Evolutionary conservation across 23 tunicate genomes (phyloP).

Genomic region (Diplosoma virens): DNA sequence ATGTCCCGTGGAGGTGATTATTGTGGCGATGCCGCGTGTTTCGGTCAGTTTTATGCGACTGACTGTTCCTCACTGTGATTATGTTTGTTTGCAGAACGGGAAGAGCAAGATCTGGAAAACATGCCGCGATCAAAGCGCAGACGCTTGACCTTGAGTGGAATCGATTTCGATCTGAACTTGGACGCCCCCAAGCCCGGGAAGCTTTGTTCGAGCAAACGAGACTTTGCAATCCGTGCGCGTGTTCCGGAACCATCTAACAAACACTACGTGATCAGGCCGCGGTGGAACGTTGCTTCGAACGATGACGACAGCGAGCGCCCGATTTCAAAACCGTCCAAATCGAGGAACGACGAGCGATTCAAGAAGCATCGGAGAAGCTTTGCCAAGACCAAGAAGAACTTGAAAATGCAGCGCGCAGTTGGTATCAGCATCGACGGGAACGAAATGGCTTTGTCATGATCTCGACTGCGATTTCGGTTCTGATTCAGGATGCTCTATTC

Average conservation of each 20-base stretch:
- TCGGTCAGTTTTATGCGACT: too few relatives aligned
- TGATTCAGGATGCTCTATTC: too few relatives aligned
- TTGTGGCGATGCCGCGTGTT: too few relatives aligned
- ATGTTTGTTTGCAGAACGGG: conserved; percentile 73
- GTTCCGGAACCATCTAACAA: conserved; percentile 94
- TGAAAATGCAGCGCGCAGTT: conserved; percentile 84
- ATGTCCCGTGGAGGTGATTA: conserved; percentile 97
- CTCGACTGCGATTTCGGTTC: too few relatives aligned
- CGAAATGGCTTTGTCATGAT: conserved; percentile 66
- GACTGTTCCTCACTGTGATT: too few relatives aligned
- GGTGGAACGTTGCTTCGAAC: conserved; percentile 76
- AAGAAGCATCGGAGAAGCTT: conserved; percentile 81
- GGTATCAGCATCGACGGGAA: conserved; percentile 90
- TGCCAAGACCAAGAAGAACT: conserved; percentile 64
- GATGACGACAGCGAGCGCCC: conserved; percentile 48
- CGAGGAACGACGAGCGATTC: conserved; percentile 73
- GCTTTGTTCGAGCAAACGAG: conserved; percentile 86
- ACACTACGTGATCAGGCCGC: conserved; percentile 95
- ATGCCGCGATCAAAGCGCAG: conserved; percentile 91
- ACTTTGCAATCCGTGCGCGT: conserved; percentile 93
- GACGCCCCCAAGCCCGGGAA: conserved; percentile 46
- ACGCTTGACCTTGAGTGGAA: conserved; percentile 50
- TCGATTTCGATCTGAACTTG: conserved; percentile 12
- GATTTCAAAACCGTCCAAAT: conserved; percentile 39
- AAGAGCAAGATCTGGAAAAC: conserved; percentile 89